phyloP scores from a whole-genome alignment of 2,113 vertebrate genomes.

The Neotoma lepida region DNA sequence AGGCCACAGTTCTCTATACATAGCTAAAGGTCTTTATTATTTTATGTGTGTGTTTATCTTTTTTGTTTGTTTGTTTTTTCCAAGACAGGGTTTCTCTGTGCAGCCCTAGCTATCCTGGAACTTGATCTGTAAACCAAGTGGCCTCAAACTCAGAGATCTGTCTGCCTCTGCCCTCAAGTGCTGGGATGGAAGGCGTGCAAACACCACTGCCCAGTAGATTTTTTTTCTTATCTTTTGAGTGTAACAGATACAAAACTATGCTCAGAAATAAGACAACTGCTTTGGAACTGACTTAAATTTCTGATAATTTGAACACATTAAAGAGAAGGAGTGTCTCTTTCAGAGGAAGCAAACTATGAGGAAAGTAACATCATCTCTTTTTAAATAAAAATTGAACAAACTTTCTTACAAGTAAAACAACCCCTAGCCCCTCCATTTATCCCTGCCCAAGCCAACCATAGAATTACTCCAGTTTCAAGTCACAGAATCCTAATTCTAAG shows the following conservation, averaged over 20 bases:
- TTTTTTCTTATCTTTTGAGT: background rate
- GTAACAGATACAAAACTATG: background rate
- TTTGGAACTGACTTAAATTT: constrained; percentile 35
- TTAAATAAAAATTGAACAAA: constrained; percentile 38
- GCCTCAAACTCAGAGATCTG: background rate
- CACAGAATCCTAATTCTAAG: background rate
- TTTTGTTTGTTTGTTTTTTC: background rate
- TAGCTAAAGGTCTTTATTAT: background rate
- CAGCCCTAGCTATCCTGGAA: background rate
- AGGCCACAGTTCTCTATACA: background rate
- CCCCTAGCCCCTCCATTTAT: background rate
- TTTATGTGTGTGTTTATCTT: background rate
- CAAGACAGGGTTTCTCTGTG: background rate
- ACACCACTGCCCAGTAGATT: background rate
- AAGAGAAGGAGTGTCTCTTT: background rate
- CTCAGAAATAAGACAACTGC: background rate
- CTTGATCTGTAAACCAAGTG: background rate
- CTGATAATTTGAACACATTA: background rate
- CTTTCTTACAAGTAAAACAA: background rate
- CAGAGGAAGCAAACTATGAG: background rate
- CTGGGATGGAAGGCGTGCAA: background rate
- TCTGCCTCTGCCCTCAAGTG: background rate
- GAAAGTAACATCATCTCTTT: background rate
- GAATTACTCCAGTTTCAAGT: background rate
- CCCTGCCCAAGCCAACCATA: background rate